Percentiles rank a stretch among this genome's conserved stretches.
Evolutionary conservation across 2,888 invertebrate genomes (phyloP).

Genomic region (Syrista parreyssii): DNA sequence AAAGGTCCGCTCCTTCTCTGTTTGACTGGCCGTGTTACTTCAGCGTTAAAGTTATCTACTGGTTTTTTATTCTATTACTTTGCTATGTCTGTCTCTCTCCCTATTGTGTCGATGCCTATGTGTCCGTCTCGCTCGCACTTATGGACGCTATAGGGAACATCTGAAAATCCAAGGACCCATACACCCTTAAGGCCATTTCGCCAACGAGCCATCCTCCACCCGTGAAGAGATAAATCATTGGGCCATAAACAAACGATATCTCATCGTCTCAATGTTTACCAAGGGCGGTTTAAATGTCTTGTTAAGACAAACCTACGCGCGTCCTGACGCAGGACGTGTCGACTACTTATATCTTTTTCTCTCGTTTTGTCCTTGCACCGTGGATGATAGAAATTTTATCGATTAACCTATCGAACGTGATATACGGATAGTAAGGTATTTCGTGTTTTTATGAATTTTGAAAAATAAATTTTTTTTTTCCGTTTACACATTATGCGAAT

Average conservation of each 20-base stretch:
- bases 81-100: not conserved
- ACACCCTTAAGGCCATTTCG: conserved; percentile 25
- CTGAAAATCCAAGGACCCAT: not conserved
- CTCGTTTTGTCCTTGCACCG: not conserved
- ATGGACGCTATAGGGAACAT: not conserved
- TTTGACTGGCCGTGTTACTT: not conserved
- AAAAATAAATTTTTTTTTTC: not conserved
- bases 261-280: conserved; percentile 65
- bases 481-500: no score
- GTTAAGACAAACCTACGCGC: conserved; percentile 66
- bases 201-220: conserved; percentile 30
- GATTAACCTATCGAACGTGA: not conserved
- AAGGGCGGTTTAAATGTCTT: conserved; percentile 66
- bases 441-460: not conserved
- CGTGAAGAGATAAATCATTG: conserved; percentile 64
- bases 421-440: not conserved
- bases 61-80: not conserved
- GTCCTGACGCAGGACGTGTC: conserved; percentile 6
- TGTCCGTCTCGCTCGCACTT: not conserved
- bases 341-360: conserved; percentile 7
- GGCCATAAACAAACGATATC: conserved; percentile 65
- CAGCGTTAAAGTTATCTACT: not conserved
- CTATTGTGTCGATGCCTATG: not conserved
- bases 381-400: not conserved
- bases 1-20: not conserved